These are phyloP conservation scores for Muscicapa striata DNA, from an alignment of 2,797 vertebrate species.

Conservation along the genomic window DNA sequence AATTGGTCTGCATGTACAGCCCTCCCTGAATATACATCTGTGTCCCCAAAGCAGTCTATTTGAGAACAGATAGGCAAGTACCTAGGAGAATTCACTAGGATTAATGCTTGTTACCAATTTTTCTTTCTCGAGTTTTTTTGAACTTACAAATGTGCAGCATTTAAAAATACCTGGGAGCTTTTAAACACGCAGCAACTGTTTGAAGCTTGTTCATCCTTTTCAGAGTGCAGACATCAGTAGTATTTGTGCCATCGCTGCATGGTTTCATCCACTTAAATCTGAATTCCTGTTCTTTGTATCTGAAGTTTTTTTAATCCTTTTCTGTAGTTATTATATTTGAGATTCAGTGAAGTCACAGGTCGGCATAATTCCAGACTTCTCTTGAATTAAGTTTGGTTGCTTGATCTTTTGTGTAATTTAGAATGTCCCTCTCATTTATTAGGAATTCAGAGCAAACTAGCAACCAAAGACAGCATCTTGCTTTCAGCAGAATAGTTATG, in stretches of 20 bases:
- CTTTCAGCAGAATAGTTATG: neutral
- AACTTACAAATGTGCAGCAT: neutral
- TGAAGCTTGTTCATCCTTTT: neutral
- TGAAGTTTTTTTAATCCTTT: neutral
- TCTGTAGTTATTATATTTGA: neutral
- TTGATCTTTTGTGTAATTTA: neutral
- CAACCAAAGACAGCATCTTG: neutral
- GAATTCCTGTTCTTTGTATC: neutral
- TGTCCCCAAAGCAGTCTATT: neutral
- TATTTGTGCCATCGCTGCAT: neutral
- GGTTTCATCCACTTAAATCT: neutral
- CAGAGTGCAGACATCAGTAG: neutral
- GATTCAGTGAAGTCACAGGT: neutral
- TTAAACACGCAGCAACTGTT: neutral
- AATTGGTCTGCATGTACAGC: neutral
- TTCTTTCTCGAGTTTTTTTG: neutral
- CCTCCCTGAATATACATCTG: neutral
- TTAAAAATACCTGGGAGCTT: constrained; percentile 3
- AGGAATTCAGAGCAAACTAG: neutral
- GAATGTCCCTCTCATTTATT: neutral
- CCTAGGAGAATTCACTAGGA: neutral
- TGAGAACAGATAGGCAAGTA: neutral
- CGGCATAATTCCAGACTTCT: neutral
- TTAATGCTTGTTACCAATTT: neutral
- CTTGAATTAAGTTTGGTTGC: neutral